phyloP scores from a whole-genome alignment of 2,888 invertebrate species.

The Heliconius erato region DNA sequence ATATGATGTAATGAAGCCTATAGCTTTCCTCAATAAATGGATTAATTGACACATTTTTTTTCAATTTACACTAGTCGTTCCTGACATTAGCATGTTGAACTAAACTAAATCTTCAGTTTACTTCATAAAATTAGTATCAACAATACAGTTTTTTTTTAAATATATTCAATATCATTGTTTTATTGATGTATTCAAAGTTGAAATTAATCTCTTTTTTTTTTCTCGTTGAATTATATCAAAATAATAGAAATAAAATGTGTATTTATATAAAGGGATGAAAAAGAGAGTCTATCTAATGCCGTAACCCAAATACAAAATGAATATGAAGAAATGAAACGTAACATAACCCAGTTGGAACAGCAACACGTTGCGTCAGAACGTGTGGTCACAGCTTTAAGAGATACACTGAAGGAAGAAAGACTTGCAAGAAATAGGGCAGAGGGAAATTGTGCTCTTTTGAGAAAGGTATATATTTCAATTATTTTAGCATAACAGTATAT shows the following conservation, averaged over 20 bases:
- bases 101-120: too few species aligned
- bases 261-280: slow-evolving; percentile 65
- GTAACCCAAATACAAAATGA: slow-evolving; percentile 63
- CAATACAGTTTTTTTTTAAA: too few species aligned
- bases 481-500: background rate
- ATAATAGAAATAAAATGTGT: background rate
- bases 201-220: background rate
- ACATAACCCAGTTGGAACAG: slow-evolving; percentile 64
- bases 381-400: slow-evolving; percentile 69
- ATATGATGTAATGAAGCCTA: too few species aligned
- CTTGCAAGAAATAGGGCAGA: slow-evolving; percentile 67
- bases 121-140: too few species aligned
- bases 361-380: slow-evolving; percentile 66
- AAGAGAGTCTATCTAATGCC: slow-evolving; percentile 65
- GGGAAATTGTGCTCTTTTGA: slow-evolving; percentile 58
- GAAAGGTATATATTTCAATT: slow-evolving; percentile 62
- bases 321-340: slow-evolving; percentile 61
- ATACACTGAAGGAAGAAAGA: slow-evolving; percentile 74
- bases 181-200: background rate
- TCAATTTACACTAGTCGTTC: too few species aligned
- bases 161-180: too few species aligned
- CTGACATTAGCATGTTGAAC: too few species aligned
- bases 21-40: too few species aligned
- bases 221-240: background rate
- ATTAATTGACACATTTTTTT: too few species aligned